Base-by-base conservation (phyloP, 1,140 invertebrate species). In the Dermatophagoides farinae region DNA sequence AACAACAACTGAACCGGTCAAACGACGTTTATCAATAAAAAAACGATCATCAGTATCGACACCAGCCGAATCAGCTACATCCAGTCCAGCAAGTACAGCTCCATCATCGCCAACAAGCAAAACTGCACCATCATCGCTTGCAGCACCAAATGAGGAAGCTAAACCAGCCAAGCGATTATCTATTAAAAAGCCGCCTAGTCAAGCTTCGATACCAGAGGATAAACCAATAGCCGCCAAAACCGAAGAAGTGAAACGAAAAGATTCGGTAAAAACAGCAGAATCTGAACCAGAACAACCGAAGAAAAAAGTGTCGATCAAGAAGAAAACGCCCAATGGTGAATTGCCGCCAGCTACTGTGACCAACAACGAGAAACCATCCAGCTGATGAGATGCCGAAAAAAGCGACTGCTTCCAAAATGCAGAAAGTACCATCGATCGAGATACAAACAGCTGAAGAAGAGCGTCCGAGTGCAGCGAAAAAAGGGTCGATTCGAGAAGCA, bases 171-270 rank as follows among this genome's bases (percentile, higher is more conserved):
- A 75, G 49, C 65, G 64, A 0, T 66, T 62, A 41, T 65, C 62
- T 31, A 70, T 72, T 68, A 65, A 72, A 64, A 64, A 66, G 31
- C 65, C 70, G 58, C 64, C 70, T 25, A 55, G 6, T 40, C 43
- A 20, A 23, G 25, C 22, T 38, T 23, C 31, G 11, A 49, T 22
- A 31, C 43, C 50, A 6, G 31, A 31, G 31, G 2, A 31, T 31
- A 31, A 31, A 31, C 31, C 31, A 12, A 60, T 63, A 55, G 61
- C 52, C 53, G 64, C 60, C 44, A 64, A 62, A 52, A 62, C 57
- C 58, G n/a, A 62, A 54, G 62, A 66, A 62, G 31, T n/a, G 16
- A 31, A 11, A 16, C 79, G 82, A 41, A 83, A 83, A 10, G 74
- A 65, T 25, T 76, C 59, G 73, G 74, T 22, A 80, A 82, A 66